These are phyloP conservation scores for Meta bourneti DNA, from an alignment of 2,888 invertebrate species.

Conservation along the genomic window DNA sequence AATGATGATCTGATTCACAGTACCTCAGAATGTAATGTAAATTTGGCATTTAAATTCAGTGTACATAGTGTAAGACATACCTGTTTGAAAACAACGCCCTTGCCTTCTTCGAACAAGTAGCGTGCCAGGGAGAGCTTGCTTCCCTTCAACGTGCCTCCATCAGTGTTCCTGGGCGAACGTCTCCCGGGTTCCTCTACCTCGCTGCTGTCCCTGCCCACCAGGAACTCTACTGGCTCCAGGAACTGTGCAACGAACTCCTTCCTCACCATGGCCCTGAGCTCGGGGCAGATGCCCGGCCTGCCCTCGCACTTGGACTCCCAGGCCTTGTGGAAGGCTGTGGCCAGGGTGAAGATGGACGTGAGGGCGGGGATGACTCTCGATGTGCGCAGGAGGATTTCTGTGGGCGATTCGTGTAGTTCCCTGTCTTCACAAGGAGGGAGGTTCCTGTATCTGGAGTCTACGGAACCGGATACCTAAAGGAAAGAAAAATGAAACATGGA, in stretches of 20 bases:
- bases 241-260: slow-evolving; percentile 78
- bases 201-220: background rate
- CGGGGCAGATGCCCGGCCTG: slow-evolving; percentile 77
- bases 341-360: slow-evolving; percentile 79
- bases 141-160: slow-evolving; percentile 51
- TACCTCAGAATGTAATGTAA: background rate
- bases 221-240: slow-evolving; percentile 78
- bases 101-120: slow-evolving; percentile 41
- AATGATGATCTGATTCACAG: too few species aligned
- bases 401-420: background rate
- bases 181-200: background rate
- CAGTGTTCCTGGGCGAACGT: slow-evolving; percentile 27
- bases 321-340: slow-evolving; percentile 79
- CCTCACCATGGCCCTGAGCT: slow-evolving; percentile 77
- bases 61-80: background rate
- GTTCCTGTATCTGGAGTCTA: slow-evolving; percentile 11
- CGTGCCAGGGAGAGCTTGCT: slow-evolving; percentile 58
- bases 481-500: background rate
- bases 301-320: slow-evolving; percentile 79
- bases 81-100: slow-evolving; percentile 59
- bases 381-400: slow-evolving; percentile 73
- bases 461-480: slow-evolving; percentile 30
- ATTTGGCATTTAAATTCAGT: background rate
- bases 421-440: slow-evolving; percentile 45
- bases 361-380: slow-evolving; percentile 78